Conservation (phyloP, 2,888 invertebrate genomes). For the Tenthredo livida region DNA sequence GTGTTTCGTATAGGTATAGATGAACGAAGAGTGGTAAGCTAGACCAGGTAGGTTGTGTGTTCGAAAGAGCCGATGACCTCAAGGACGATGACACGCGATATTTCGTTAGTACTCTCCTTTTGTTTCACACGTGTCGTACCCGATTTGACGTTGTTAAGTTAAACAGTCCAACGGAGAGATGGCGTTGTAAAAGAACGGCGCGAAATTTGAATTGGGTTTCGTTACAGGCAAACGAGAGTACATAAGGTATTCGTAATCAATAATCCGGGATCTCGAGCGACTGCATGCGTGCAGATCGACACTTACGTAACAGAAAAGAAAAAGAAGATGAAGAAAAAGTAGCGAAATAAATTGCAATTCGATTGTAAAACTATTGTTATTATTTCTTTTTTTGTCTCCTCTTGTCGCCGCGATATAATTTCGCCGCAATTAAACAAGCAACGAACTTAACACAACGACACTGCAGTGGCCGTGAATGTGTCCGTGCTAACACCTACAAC, state of each 20-base stretch:
- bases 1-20: neutral
- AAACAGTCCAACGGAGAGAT: neutral
- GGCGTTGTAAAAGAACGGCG: neutral
- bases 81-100: constrained; percentile 51
- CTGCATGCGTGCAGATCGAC: neutral
- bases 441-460: neutral
- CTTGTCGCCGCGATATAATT: neutral
- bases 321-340: neutral
- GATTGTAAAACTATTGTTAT: neutral
- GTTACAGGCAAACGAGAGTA: neutral
- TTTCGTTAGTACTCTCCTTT: constrained; percentile 45
- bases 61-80: constrained; percentile 45
- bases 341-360: neutral
- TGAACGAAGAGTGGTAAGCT: neutral
- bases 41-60: constrained; percentile 34
- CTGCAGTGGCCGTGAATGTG: neutral
- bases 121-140: constrained; percentile 37
- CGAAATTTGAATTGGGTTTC: neutral
- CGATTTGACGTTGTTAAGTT: neutral
- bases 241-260: neutral
- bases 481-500: neutral
- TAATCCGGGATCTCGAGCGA: neutral
- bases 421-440: neutral
- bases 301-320: neutral
- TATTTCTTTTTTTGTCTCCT: neutral